These are phyloP conservation scores for Diogma glabrata DNA, from an alignment of 2,888 invertebrate genomes.

Conservation along the genomic window DNA sequence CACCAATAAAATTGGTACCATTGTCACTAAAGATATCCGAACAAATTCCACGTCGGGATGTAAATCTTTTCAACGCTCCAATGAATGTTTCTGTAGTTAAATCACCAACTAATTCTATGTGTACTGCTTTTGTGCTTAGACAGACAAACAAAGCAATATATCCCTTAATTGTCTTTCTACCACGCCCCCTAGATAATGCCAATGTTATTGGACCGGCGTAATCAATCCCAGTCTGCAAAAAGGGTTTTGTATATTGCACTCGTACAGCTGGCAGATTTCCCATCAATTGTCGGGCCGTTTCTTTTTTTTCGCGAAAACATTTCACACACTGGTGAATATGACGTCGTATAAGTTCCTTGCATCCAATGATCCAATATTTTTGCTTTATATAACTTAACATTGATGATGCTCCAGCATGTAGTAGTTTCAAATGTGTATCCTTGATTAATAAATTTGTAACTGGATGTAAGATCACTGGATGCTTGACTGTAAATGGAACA, in stretches of 20 bases:
- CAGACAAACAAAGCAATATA: conserved; percentile 24
- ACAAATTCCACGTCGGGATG: conserved; percentile 21
- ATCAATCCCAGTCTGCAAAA: conserved; percentile 17
- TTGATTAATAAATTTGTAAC: not conserved
- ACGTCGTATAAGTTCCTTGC: conserved; percentile 6
- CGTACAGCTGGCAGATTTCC: conserved; percentile 19
- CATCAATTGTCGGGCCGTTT: conserved; percentile 18
- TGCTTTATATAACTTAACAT: conserved; percentile 14
- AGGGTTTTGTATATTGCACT: conserved; percentile 13
- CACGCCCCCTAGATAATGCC: conserved; percentile 15
- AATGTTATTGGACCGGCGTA: conserved; percentile 19
- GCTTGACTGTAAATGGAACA: conserved; percentile 15
- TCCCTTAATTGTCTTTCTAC: conserved; percentile 18
- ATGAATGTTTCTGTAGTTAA: conserved; percentile 21
- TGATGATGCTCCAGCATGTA: conserved; percentile 18
- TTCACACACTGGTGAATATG: conserved; percentile 14
- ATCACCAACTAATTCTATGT: conserved; percentile 16
- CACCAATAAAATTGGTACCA: conserved; percentile 26
- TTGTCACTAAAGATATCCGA: conserved; percentile 22
- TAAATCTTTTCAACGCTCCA: conserved; percentile 22
- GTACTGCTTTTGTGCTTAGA: conserved; percentile 18
- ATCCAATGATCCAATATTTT: conserved; percentile 19
- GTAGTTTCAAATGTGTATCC: conserved; percentile 12
- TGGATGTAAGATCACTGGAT: conserved; percentile 20
- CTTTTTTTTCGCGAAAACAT: conserved; percentile 9